Percentiles rank a stretch among this genome's conserved stretches.
phyloP scores from a whole-genome alignment of 2,797 vertebrate genomes.

The Crenichthys baileyi region DNA sequence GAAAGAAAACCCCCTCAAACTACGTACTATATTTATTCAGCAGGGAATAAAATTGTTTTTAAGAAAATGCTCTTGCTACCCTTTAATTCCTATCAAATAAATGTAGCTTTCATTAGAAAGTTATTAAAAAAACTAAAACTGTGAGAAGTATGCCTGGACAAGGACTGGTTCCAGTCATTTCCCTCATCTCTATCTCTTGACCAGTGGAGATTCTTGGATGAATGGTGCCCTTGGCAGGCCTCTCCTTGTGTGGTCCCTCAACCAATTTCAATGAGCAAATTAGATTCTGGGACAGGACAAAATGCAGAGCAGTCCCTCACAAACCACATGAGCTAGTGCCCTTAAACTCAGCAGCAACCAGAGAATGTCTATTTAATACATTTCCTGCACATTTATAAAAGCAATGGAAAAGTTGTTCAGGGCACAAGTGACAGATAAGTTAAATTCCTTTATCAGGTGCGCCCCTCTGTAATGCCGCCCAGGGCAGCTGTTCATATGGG shows the following conservation, averaged over 20 bases:
- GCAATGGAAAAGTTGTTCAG: no score
- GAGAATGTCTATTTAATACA: no score
- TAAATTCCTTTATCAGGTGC: no score
- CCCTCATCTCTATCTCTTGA: neutral
- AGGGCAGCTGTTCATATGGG: no score
- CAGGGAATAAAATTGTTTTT: neutral
- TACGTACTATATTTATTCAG: neutral
- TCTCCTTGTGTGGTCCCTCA: neutral
- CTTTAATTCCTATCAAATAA: neutral
- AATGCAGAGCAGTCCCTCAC: no score
- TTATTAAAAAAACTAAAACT: neutral
- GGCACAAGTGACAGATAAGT: no score
- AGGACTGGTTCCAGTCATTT: neutral
- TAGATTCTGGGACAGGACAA: no score
- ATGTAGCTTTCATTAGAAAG: neutral
- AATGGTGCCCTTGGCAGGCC: neutral
- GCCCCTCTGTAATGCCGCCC: no score
- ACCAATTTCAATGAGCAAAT: neutral
- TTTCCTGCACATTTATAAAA: no score
- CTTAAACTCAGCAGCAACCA: no score
- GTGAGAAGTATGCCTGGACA: neutral
- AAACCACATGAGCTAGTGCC: no score
- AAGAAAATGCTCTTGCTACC: neutral
- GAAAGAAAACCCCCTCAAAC: neutral
- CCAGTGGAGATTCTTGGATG: neutral